Evolutionary conservation across 2,113 vertebrate species (phyloP).

Genomic region (Mus pahari): DNA sequence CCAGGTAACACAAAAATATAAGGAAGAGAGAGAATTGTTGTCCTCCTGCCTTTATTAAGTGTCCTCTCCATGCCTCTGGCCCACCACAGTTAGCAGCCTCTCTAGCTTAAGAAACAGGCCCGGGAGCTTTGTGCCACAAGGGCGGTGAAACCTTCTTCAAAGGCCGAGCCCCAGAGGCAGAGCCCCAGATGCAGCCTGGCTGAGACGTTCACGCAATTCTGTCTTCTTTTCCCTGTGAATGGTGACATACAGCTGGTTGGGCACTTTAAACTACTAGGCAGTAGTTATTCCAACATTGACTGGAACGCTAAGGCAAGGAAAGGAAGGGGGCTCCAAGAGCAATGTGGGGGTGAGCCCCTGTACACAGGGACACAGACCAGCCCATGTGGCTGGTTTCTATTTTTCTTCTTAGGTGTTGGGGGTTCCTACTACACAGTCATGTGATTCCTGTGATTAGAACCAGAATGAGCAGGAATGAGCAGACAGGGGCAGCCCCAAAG

Average conservation of each 20-base stretch:
- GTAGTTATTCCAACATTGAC: neutral
- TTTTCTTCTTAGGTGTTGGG: neutral
- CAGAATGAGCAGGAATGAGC: neutral
- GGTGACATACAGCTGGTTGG: neutral
- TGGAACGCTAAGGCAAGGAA: neutral
- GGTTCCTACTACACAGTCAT: neutral
- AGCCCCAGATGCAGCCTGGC: neutral
- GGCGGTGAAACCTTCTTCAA: neutral
- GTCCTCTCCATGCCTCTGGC: neutral
- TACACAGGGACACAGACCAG: neutral
- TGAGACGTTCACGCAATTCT: neutral
- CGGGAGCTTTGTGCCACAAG: neutral
- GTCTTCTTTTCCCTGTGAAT: neutral
- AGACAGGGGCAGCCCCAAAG: accelerated
- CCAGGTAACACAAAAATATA: neutral
- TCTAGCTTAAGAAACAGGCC: neutral
- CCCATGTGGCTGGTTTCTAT: neutral
- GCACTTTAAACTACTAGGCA: neutral
- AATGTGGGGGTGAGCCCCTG: neutral
- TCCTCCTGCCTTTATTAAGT: neutral
- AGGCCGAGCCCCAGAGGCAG: neutral
- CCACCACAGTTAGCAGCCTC: neutral
- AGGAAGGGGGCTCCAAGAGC: neutral
- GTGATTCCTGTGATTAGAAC: neutral
- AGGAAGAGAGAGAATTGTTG: neutral